A percentile compares a stretch with the other conserved stretches of the same genome.
These are phyloP conservation scores for Yponomeuta sedellus DNA, from an alignment of 2,888 invertebrate genomes.

Conservation along the genomic window DNA sequence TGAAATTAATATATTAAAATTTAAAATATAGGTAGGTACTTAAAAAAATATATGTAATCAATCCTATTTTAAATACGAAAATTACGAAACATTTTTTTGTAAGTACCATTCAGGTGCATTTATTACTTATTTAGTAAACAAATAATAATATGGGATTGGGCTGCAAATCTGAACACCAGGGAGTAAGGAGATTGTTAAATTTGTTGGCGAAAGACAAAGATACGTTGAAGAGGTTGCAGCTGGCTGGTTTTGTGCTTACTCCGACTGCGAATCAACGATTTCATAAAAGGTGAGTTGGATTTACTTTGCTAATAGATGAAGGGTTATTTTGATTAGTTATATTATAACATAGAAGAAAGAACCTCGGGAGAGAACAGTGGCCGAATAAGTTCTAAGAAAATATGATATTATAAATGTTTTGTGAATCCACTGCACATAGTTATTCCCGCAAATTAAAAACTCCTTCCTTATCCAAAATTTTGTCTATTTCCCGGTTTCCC, in stretches of 20 bases:
- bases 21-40: neutral
- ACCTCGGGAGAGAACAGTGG: too few relatives aligned
- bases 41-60: neutral
- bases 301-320: neutral
- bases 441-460: too few relatives aligned
- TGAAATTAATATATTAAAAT: neutral
- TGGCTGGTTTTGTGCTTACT: neutral
- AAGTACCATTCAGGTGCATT: too few relatives aligned
- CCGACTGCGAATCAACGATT: neutral
- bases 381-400: too few relatives aligned
- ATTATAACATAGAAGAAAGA: too few relatives aligned
- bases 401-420: too few relatives aligned
- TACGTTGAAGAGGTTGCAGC: neutral
- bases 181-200: neutral
- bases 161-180: neutral
- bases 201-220: neutral
- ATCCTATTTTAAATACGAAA: too few relatives aligned
- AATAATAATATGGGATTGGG: neutral
- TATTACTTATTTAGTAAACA: neutral
- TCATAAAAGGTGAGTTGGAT: neutral
- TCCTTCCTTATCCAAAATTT: too few relatives aligned
- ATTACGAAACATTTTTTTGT: too few relatives aligned
- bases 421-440: too few relatives aligned
- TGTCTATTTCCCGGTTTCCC: too few relatives aligned
- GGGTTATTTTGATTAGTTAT: too few relatives aligned